Percentiles rank a stretch among this genome's conserved stretches.
phyloP scores from a whole-genome alignment of 1,140 invertebrate species.

The Drosophila sp. region DNA sequence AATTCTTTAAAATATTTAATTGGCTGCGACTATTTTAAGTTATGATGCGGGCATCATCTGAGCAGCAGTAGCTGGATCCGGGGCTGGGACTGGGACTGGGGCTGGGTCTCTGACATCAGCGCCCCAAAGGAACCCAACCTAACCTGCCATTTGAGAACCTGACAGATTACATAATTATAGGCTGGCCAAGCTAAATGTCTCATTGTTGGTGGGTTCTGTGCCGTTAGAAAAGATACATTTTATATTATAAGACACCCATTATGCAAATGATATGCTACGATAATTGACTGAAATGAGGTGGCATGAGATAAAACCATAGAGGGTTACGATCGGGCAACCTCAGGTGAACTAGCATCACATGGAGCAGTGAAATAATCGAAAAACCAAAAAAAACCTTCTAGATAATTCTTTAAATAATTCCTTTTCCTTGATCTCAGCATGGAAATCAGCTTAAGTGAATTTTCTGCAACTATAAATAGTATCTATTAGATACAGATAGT shows the following conservation, averaged over 20 bases:
- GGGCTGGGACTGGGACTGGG: neutral
- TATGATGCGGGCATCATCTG: slow-evolving; percentile 56
- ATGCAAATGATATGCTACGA: slow-evolving; percentile 73
- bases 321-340: slow-evolving; percentile 33
- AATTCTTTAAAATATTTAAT: slow-evolving; percentile 70
- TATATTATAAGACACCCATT: slow-evolving; percentile 58
- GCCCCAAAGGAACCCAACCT: slow-evolving; percentile 41
- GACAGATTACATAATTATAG: slow-evolving; percentile 77
- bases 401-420: no score
- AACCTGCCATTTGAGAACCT: slow-evolving; percentile 40
- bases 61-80: neutral
- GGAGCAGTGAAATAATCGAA: no score
- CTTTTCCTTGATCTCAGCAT: neutral
- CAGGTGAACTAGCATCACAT: neutral
- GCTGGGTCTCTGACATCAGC: slow-evolving; percentile 70
- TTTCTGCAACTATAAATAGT: neutral
- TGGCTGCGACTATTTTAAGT: slow-evolving; percentile 77
- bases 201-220: slow-evolving; percentile 39
- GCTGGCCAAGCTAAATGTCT: slow-evolving; percentile 37
- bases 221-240: slow-evolving; percentile 45
- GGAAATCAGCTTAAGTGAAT: neutral
- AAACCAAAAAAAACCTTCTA: no score
- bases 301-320: slow-evolving; percentile 45
- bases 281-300: slow-evolving; percentile 69
- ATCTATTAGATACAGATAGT: slow-evolving; percentile 30